Percentiles rank a stretch among this genome's conserved stretches.
Conservation (phyloP, 2,797 vertebrate genomes). For the Jordanella pulchra region DNA sequence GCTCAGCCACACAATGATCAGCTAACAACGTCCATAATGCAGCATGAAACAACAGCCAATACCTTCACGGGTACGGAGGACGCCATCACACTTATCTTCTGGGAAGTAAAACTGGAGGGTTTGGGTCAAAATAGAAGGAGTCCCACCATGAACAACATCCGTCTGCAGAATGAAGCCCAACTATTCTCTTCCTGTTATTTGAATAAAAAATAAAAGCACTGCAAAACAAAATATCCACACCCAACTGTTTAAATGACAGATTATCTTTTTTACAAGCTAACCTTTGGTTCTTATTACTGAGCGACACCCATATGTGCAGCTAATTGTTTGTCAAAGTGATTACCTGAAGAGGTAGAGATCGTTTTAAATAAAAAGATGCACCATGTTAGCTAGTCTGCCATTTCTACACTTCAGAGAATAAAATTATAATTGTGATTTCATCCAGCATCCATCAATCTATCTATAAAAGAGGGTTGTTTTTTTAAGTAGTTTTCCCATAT, state of each 20-base stretch:
- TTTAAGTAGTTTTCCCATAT: too few relatives aligned
- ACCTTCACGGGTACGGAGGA: conserved; percentile 70
- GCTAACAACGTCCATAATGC: accelerated
- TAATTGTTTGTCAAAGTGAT: too few relatives aligned
- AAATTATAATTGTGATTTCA: too few relatives aligned
- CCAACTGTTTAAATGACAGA: neutral
- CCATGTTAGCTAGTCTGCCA: too few relatives aligned
- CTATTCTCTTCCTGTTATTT: conserved; percentile 23
- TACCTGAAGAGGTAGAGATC: too few relatives aligned
- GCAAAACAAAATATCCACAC: neutral
- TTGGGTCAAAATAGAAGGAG: conserved; percentile 4
- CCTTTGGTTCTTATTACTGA: neutral
- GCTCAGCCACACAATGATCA: neutral
- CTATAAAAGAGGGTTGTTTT: too few relatives aligned
- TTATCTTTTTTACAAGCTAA: neutral
- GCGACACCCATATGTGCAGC: too few relatives aligned
- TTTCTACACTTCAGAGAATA: too few relatives aligned
- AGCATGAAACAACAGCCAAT: neutral
- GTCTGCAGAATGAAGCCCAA: neutral
- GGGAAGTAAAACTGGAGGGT: neutral
- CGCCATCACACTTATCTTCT: conserved; percentile 50
- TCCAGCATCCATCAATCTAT: too few relatives aligned
- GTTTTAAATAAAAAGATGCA: too few relatives aligned
- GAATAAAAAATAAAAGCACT: conserved; percentile 55
- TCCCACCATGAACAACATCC: conserved; percentile 12